Percentiles rank a stretch among this genome's conserved stretches.
phyloP scores from a whole-genome alignment of 2,888 invertebrate genomes.

The Drosophila emarginata region DNA sequence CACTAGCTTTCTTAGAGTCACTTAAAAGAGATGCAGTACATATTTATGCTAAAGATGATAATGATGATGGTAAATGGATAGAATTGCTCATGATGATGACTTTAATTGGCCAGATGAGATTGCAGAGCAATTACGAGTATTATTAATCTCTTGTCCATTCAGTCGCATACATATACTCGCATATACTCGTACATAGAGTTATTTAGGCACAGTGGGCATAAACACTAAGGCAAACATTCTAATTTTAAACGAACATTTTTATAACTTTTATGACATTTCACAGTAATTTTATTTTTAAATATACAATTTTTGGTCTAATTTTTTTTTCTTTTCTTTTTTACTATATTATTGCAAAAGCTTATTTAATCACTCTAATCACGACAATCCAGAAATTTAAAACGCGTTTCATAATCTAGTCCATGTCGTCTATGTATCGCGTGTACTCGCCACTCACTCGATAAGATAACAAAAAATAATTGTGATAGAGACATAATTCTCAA shows the following conservation, averaged over 20 bases:
- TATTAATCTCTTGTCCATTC: background rate
- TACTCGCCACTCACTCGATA: constrained; percentile 4
- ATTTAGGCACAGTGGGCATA: background rate
- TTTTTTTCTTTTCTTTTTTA: too few species aligned
- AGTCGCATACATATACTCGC: too few species aligned
- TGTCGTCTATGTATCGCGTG: constrained; percentile 1
- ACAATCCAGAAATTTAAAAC: background rate
- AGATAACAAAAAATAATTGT: background rate
- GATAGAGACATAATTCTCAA: constrained; percentile 6
- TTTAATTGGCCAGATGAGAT: background rate
- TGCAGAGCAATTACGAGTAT: background rate
- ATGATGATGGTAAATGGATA: background rate
- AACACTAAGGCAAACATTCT: background rate
- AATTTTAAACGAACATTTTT: background rate
- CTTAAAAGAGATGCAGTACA: background rate
- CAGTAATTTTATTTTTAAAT: background rate
- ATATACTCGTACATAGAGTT: too few species aligned
- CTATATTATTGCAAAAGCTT: background rate
- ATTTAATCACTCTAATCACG: background rate
- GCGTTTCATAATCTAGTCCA: constrained; percentile 8
- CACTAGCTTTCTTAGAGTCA: background rate
- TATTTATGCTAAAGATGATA: background rate
- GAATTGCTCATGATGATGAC: background rate
- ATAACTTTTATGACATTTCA: background rate
- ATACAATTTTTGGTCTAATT: too few species aligned